Base-by-base conservation (phyloP, 2,888 invertebrate genomes). In the Salticus scenicus region DNA sequence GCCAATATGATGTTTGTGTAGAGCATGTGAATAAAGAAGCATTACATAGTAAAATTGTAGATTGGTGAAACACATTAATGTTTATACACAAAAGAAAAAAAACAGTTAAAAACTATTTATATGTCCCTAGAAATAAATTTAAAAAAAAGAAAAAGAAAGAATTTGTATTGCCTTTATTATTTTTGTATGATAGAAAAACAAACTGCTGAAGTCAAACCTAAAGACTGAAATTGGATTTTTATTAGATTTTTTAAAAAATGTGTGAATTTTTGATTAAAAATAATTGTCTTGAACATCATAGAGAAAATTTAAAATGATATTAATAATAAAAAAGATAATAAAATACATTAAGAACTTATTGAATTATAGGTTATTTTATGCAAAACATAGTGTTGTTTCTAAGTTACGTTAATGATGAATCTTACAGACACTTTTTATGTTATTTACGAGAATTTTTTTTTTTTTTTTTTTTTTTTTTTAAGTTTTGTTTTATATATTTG, bases 31-130 rank as follows among this genome's bases (percentile, higher is more conserved):
- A 28, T 17, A 37, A 37, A 7, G 37, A 7, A 37, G 28, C 17
- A 20, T 67, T 47, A 71, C 33, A 33, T 31, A 67, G 27, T 12
- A 37, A 69, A n/a, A 69, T 76, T 64, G 27, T 83, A 77, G 76
- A 66, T 63, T 37, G 27, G 37, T 47, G n/a, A 27, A 27, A 51
- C 83, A 83, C 77, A 57, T 77, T 47, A 82, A 77, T 83, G 83
- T 83, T 83, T 83, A 57, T 83, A 83, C 83, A 83, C 83, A 42
- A 69, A n/a, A n/a, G n/a, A n/a, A n/a, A n/a, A n/a, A n/a, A n/a
- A 33, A 42, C 37, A 37, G 37, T 64, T 57, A 75, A 82, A 67
- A 47, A 24, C 51, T 47, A 77, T 83, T 83, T 77, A 33, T 77
- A 77, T 73, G 57, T 73, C 67, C 67, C 66, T 83, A 83, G 77